A percentile compares a stretch with the other conserved stretches of the same genome.
Evolutionary conservation across 2,797 vertebrate species (phyloP).

Genomic region (Labeo calbasu): DNA sequence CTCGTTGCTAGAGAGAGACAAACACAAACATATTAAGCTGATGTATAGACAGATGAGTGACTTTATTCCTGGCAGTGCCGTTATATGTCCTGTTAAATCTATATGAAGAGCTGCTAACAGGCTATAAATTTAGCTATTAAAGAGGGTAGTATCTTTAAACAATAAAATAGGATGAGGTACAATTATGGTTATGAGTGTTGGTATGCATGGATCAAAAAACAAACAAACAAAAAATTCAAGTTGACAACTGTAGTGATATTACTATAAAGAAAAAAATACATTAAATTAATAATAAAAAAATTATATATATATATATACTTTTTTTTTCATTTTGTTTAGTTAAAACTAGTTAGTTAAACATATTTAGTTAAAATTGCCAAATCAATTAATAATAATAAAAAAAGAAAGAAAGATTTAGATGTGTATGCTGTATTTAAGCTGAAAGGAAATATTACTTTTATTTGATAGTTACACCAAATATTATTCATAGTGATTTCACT

Average conservation of each 20-base stretch:
- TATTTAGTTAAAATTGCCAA: no score
- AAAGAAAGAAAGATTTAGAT: background rate
- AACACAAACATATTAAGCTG: background rate
- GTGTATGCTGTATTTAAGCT: background rate
- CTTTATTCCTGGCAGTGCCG: background rate
- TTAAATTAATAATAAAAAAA: no score
- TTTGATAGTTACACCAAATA: background rate
- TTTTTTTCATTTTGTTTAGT: background rate
- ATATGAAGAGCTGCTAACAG: background rate
- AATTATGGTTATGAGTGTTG: background rate
- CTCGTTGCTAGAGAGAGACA: constrained; percentile 77
- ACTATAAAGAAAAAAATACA: background rate
- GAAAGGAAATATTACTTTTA: background rate
- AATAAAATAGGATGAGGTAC: background rate
- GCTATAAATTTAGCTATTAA: background rate
- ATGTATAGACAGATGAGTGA: constrained; percentile 1
- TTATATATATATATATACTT: no score
- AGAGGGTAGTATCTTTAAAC: background rate
- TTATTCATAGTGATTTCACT: background rate
- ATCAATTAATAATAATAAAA: no score
- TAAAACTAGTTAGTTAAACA: background rate
- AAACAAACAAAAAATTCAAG: background rate
- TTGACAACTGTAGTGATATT: background rate
- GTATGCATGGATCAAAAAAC: background rate
- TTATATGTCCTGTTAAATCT: background rate